Base-by-base conservation (phyloP, 2,888 invertebrate species). In the Idaea aversata region DNA sequence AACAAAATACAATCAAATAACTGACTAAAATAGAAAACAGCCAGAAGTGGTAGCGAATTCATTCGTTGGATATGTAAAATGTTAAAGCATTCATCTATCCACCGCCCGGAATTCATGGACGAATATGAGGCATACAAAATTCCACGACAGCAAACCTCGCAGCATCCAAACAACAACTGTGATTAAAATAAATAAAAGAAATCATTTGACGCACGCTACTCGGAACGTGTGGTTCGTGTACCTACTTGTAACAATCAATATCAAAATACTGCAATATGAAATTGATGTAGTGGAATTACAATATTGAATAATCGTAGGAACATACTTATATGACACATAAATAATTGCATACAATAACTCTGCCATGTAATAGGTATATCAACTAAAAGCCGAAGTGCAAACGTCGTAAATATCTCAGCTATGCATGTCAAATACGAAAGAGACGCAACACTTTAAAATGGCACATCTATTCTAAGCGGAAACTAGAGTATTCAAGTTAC, bases 11-110 rank as follows among this genome's bases (percentile, higher is more conserved):
- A 82, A 88, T 86, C 84, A 87, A 87, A 88, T 87, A 88, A 86
- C 82, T 80, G 78, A 83, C 85, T 85, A 83, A 86, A 87, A 88
- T 83, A 80, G 83, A 88, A 88, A 88, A 78, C 79, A 79, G 84
- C 82, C 84, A 82, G 83, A 77, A 78, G 82, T 78, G 82, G 82
- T 79, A 85, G 83, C 83, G 83, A 88, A 90, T 90, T 87, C 89
- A 88, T 90, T 90, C 86, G 88, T 85, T 84, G 88, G 87, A 88
- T 89, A 88, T 91, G 89, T 90, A 90, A 91, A 91, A 91, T 89
- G 87, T 89, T 88, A 88, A 91, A 90, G 85, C 88, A 90, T 91
- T 91, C 92, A 91, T 91, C 89, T 90, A 87, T 85, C 85, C 84
- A 78, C 84, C 81, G 81, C 85, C 81, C 80, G 88, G 88, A 90